Percentiles rank a stretch among this genome's conserved stretches.
phyloP scores from a whole-genome alignment of 2,113 vertebrate species.

The Ifrita kowaldi region DNA sequence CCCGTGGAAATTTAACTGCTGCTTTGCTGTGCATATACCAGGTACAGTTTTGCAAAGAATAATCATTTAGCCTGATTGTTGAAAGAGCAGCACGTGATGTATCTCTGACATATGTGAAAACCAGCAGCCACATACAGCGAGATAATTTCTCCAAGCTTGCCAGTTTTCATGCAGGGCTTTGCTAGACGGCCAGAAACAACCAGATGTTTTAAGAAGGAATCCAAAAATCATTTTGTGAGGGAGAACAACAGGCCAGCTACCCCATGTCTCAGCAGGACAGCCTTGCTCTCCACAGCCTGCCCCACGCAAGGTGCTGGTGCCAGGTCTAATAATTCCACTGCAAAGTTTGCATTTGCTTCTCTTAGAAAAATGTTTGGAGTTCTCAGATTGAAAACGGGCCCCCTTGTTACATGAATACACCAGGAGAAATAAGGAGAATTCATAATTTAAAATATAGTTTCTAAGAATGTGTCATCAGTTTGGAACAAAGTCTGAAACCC shows the following conservation, averaged over 20 bases:
- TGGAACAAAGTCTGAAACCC: conserved; percentile 45
- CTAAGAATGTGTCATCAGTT: conserved; percentile 24
- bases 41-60: not conserved
- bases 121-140: not conserved
- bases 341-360: not conserved
- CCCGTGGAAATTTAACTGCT: not conserved
- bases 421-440: not conserved
- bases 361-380: not conserved
- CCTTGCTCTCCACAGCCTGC: not conserved
- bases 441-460: not conserved
- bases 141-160: not conserved
- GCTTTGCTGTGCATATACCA: not conserved
- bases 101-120: not conserved
- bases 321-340: not conserved
- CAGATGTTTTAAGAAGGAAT: not conserved
- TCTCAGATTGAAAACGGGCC: not conserved
- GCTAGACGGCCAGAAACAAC: not conserved
- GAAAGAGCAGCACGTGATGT: not conserved
- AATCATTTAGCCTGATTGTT: not conserved
- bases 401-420: not conserved
- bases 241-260: not conserved
- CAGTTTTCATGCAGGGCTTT: not conserved
- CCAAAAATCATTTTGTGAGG: not conserved
- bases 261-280: not conserved
- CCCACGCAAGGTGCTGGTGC: not conserved